A percentile compares a stretch with the other conserved stretches of the same genome.
Evolutionary conservation across 37 sponge, comb jelly and placozoan species (phyloP).

Genomic region (Crambe crambe): DNA sequence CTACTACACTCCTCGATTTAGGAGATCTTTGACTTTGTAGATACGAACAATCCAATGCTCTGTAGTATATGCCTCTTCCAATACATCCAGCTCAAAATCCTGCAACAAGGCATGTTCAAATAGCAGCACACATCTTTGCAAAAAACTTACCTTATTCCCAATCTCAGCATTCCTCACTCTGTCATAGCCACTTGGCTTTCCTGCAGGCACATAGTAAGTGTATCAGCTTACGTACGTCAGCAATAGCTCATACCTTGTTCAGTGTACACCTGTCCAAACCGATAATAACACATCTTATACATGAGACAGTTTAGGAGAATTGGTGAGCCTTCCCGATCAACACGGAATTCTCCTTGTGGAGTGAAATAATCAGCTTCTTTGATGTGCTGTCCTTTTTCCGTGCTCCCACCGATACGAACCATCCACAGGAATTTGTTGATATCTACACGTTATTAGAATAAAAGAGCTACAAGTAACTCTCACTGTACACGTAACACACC

Average conservation of each 20-base stretch:
- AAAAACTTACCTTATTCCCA: conserved; percentile 83
- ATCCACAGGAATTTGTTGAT: conserved; percentile 99
- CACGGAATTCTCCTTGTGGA: conserved; percentile 95
- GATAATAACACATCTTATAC: conserved; percentile 99
- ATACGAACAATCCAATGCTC: conserved; percentile 99
- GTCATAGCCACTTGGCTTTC: conserved; percentile 97
- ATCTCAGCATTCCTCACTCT: conserved; percentile 97
- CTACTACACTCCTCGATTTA: conserved; percentile 76
- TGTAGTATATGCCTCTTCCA: conserved; percentile 99
- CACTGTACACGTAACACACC: conserved; percentile 45
- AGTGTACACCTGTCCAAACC: conserved; percentile 94
- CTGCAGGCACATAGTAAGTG: conserved; percentile 18
- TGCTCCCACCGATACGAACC: conserved; percentile 99
- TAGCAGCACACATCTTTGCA: neutral
- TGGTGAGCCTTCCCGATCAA: conserved; percentile 94
- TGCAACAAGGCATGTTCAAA: neutral
- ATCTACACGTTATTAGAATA: conserved; percentile 33
- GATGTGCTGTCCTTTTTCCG: conserved; percentile 91
- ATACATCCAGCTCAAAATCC: conserved; percentile 98
- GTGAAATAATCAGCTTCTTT: conserved; percentile 97
- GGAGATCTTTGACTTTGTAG: conserved; percentile 96
- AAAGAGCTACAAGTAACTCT: neutral
- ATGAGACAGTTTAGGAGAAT: conserved; percentile 95
- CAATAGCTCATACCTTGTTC: conserved; percentile 65
- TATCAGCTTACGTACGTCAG: neutral